Evolutionary conservation across 2,888 invertebrate species (phyloP).

Genomic region (Archips crataeganus): DNA sequence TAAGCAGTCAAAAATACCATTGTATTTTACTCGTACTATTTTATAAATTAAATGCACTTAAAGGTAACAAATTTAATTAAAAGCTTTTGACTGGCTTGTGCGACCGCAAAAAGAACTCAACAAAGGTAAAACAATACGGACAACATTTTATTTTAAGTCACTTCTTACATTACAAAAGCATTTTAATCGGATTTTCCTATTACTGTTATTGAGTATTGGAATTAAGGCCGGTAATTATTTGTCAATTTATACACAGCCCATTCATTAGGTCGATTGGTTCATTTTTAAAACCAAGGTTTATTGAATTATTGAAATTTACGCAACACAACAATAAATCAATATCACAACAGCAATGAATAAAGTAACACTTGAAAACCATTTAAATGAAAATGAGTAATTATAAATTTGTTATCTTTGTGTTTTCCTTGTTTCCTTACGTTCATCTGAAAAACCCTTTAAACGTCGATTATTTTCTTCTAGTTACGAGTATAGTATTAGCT

Average conservation of each 20-base stretch:
- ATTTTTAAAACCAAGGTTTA: background rate
- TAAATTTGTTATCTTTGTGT: too few species aligned
- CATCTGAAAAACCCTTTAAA: too few species aligned
- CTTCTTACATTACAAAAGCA: background rate
- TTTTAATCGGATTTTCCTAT: background rate
- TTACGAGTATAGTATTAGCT: too few species aligned
- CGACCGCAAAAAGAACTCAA: background rate
- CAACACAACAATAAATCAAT: background rate
- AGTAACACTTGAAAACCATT: too few species aligned
- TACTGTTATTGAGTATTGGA: background rate
- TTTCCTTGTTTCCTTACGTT: too few species aligned
- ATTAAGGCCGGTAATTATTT: background rate
- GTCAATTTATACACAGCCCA: background rate
- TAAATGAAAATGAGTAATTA: too few species aligned
- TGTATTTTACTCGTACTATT: background rate
- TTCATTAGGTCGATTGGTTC: background rate
- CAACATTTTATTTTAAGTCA: background rate
- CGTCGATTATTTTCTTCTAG: too few species aligned
- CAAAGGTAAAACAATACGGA: background rate
- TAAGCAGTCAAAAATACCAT: background rate
- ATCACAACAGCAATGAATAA: too few species aligned
- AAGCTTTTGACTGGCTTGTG: background rate
- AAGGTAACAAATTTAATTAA: background rate
- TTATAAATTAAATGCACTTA: background rate
- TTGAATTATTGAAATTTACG: background rate